Evolutionary conservation across 2,113 vertebrate species (phyloP), one percentile per base, ranked within the genome.

Genomic region (Cyprichromis sp.): DNA sequence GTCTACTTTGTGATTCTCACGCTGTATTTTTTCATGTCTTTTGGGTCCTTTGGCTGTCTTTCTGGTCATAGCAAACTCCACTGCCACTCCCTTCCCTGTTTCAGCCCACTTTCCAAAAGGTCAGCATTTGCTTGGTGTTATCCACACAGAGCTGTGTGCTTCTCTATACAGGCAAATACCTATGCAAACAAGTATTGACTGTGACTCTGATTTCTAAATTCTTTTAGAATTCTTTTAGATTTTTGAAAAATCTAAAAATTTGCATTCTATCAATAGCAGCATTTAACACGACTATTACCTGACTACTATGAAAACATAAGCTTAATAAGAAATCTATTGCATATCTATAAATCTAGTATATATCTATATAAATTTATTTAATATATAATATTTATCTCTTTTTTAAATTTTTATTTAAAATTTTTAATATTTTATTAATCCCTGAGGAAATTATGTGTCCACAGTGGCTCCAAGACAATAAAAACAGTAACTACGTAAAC

Each of bases 131-230:
- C 9, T 63, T 63, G 31, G 59, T 36, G 31, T 63, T 63, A 63
- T 5, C 31, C 31, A 36, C 59, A 63, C 2, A 6, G 8, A 61
- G 57, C 57, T 61, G 57, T 0, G 0, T 31, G 26, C 26, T 4
- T 8, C 36, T 24, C 12, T 16, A 71, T 9, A 16, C 0, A 42
- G 21, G 3, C 21, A 26, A 42, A 71, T 24, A 45, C 0, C 21
- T 71, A 16, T 71, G n/a, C 66, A 71, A 71, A 42, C 12, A 71
- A 71, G 38, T 14, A 68, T 24, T 24, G 38, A 16, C n/a, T 16
- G 38, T 40, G 66, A 16, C 38, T 42, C 38, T 42, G n/a, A 40
- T 40, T 71, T 40, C 66, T 1, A 24, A 71, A 24, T 71, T 73
- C 0, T 42, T 21, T 55, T 55, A 55, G 0, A 55, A 55, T 1